A percentile compares a stretch with the other conserved stretches of the same genome.
Evolutionary conservation across 1,140 invertebrate genomes (phyloP).

Genomic region (Nixonia krombeini): DNA sequence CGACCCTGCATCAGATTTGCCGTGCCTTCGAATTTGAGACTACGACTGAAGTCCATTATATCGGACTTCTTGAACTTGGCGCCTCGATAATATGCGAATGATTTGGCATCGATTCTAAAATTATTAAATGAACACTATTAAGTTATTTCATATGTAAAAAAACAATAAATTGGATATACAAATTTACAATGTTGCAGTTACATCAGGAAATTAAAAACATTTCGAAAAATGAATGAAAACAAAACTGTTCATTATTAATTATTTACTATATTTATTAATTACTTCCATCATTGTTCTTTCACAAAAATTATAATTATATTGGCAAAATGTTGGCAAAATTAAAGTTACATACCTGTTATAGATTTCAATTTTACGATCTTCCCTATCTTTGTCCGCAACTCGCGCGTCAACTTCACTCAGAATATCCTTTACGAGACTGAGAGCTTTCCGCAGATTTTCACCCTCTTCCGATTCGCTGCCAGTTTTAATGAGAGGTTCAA

Average conservation of each 20-base stretch:
- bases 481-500: slow-evolving; percentile 93
- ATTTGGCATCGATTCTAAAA: slow-evolving; percentile 89
- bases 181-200: too few relatives aligned
- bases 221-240: too few relatives aligned
- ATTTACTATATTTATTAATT: too few relatives aligned
- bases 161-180: too few relatives aligned
- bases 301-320: neutral
- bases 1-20: slow-evolving; percentile 88
- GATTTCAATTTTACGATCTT: slow-evolving; percentile 91
- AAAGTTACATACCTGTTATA: slow-evolving; percentile 82
- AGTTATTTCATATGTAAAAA: neutral
- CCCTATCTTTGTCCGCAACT: slow-evolving; percentile 91
- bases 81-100: slow-evolving; percentile 85
- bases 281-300: slow-evolving; percentile 66
- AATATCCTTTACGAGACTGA: slow-evolving; percentile 88
- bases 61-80: slow-evolving; percentile 96
- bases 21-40: slow-evolving; percentile 88
- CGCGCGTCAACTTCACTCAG: slow-evolving; percentile 90
- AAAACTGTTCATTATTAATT: too few relatives aligned
- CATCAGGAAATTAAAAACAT: too few relatives aligned
- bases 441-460: slow-evolving; percentile 80
- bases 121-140: slow-evolving; percentile 36
- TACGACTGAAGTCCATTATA: slow-evolving; percentile 85
- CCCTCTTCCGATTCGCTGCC: slow-evolving; percentile 76
- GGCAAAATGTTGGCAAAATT: neutral